A percentile compares a stretch with the other conserved stretches of the same genome.
phyloP scores from a whole-genome alignment of 2,888 invertebrate genomes.

The Rhingia campestris region DNA sequence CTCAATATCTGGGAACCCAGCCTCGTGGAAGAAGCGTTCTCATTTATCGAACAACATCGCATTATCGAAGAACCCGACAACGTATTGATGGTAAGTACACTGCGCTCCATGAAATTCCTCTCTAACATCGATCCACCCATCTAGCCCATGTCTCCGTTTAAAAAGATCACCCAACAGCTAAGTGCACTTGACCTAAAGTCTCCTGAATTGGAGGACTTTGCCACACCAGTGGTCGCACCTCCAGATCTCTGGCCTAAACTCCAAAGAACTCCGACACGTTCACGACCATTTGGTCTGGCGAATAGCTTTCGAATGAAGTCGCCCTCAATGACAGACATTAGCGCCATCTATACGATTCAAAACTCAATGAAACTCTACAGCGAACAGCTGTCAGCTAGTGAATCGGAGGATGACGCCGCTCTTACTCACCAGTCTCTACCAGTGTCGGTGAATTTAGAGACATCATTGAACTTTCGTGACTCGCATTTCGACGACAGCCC shows the following conservation, averaged over 20 bases:
- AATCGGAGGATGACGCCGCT: slow-evolving; percentile 62
- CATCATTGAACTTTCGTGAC: slow-evolving; percentile 77
- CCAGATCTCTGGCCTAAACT: slow-evolving; percentile 86
- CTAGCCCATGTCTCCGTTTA: slow-evolving; percentile 88
- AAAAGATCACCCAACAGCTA: slow-evolving; percentile 90
- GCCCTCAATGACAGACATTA: slow-evolving; percentile 80
- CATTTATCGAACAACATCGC: slow-evolving; percentile 90
- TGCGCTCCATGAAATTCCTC: background rate
- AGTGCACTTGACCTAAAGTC: slow-evolving; percentile 88
- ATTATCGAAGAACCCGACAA: slow-evolving; percentile 83
- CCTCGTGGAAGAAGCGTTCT: slow-evolving; percentile 92
- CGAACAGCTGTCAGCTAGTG: slow-evolving; percentile 77
- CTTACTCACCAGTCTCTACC: slow-evolving; percentile 80
- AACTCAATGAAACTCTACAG: slow-evolving; percentile 80
- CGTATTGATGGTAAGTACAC: slow-evolving; percentile 78
- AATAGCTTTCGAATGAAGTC: slow-evolving; percentile 79
- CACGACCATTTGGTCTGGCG: slow-evolving; percentile 77
- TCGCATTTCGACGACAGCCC: slow-evolving; percentile 76
- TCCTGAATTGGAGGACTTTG: slow-evolving; percentile 89
- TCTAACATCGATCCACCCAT: background rate
- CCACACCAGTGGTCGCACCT: slow-evolving; percentile 86
- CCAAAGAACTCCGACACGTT: slow-evolving; percentile 71
- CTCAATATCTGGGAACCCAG: slow-evolving; percentile 93
- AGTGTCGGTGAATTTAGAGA: slow-evolving; percentile 69
- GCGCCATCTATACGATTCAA: slow-evolving; percentile 81